Conservation (phyloP, 2,797 vertebrate species). For the Sebastes diaconus region DNA sequence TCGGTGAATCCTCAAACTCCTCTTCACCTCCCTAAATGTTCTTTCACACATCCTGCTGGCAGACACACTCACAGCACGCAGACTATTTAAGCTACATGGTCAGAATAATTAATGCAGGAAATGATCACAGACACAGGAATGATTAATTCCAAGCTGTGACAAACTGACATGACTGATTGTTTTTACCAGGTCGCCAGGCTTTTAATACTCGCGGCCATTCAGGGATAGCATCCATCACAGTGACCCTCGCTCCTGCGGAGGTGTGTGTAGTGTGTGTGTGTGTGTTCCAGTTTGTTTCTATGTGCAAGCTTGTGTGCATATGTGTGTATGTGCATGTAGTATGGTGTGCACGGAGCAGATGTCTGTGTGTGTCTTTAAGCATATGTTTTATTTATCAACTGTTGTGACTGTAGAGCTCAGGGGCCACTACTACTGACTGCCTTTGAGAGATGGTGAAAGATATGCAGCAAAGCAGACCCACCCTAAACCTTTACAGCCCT, state of each 20-base stretch:
- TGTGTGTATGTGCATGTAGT: neutral
- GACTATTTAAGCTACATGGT: conserved; percentile 66
- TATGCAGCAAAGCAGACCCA: neutral
- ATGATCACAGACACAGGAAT: conserved; percentile 46
- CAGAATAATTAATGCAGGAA: conserved; percentile 69
- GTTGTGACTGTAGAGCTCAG: neutral
- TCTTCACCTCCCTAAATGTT: conserved; percentile 66
- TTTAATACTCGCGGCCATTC: conserved; percentile 65
- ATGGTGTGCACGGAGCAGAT: neutral
- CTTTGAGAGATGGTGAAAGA: conserved; percentile 2
- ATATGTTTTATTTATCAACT: conserved; percentile 34
- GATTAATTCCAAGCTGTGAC: conserved; percentile 66
- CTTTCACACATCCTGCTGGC: conserved; percentile 51
- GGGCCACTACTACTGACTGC: neutral
- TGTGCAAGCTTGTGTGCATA: conserved; percentile 9
- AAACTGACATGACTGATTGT: conserved; percentile 63
- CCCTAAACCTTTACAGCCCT: neutral
- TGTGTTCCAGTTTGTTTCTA: neutral
- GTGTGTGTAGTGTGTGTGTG: conserved; percentile 7
- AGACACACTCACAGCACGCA: conserved; percentile 66
- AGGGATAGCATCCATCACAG: conserved; percentile 65
- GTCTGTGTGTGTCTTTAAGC: conserved; percentile 3
- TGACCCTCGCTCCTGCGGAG: conserved; percentile 54
- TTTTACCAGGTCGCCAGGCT: conserved; percentile 50
- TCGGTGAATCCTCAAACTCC: conserved; percentile 69